phyloP scores from a whole-genome alignment of 1,140 invertebrate species.

The Lethrus apterus region DNA sequence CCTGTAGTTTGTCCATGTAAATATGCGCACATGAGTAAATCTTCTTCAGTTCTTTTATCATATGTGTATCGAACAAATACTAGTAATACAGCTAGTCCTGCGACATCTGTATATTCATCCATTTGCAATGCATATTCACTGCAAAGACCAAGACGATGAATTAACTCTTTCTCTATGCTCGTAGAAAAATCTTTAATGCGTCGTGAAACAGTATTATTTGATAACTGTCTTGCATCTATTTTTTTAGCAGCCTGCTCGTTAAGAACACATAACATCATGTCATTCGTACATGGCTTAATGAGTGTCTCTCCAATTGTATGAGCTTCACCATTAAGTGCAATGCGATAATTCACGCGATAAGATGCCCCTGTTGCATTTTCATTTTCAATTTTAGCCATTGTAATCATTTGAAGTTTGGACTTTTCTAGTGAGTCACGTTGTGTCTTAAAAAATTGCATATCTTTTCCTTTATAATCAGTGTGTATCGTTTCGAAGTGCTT shows the following conservation, averaged over 20 bases:
- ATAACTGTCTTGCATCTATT: conserved; percentile 12
- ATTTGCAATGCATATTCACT: conserved; percentile 16
- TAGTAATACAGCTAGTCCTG: conserved; percentile 12
- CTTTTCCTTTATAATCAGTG: not conserved
- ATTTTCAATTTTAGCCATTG: conserved; percentile 13
- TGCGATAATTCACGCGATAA: conserved; percentile 12
- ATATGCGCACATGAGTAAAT: conserved; percentile 9
- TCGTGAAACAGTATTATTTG: conserved; percentile 13
- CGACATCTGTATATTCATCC: conserved; percentile 16
- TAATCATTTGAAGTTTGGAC: not conserved
- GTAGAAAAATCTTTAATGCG: conserved; percentile 12
- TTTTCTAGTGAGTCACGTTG: not conserved
- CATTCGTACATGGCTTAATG: conserved; percentile 15
- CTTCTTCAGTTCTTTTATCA: conserved; percentile 4
- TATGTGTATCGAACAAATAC: conserved; percentile 14
- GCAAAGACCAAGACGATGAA: conserved; percentile 6
- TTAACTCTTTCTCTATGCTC: conserved; percentile 5
- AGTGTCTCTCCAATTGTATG: conserved; percentile 21
- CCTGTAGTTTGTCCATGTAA: conserved; percentile 12
- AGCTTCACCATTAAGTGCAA: conserved; percentile 14
- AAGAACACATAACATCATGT: conserved; percentile 18
- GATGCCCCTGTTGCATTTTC: conserved; percentile 19
- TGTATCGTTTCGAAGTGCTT: too few relatives aligned
- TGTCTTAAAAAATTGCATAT: not conserved
- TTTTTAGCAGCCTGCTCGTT: conserved; percentile 18